Base-by-base conservation (phyloP, 2,113 vertebrate genomes). In the Ochotona princeps region DNA sequence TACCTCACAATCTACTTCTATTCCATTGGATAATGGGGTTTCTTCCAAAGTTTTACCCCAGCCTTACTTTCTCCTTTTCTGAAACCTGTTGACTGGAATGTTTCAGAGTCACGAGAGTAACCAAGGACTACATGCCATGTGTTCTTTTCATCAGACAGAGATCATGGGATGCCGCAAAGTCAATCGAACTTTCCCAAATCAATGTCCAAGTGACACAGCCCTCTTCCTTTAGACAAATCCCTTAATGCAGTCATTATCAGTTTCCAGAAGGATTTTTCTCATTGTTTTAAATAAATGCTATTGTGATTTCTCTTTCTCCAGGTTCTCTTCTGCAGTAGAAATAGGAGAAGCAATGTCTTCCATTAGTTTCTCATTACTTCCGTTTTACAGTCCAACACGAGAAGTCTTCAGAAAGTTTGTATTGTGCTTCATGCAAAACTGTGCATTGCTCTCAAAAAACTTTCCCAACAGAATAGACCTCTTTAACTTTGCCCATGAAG, bases 211-310 rank as follows among this genome's bases (percentile, higher is more conserved):
- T 76, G 28, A 65, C 26, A 57, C 47, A 57, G 12, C 12, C 23
- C 20, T 82, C 30, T 81, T 83, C 7, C 63, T 25, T 54, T 44
- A 38, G 28, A 6, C 7, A 66, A 82, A 47, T 4, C 6, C 7
- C 17, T 84, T 67, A 21, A 23, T 57, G 49, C 83, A 66, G 49
- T 86, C 79, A 69, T 20, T 84, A 60, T 25, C 30, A 72, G 8
- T 75, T 44, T 38, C 18, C 12, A 61, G 2, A 32, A 92, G 9
- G 5, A 69, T n/a, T 79, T 84, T 32, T 79, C 18, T 87, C 38
- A 78, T 5, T 57, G 61, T 35, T 96, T 82, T 82, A 87, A 95
- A 95, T 82, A 87, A 95, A 95, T 30, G 26, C 30, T 61, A 61
- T 63, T 63, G 44, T 51, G 13, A 81, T 79, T 83, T 82, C 23